phyloP scores from a whole-genome alignment of 23 tunicate species.

The Trididemnum clinides region DNA sequence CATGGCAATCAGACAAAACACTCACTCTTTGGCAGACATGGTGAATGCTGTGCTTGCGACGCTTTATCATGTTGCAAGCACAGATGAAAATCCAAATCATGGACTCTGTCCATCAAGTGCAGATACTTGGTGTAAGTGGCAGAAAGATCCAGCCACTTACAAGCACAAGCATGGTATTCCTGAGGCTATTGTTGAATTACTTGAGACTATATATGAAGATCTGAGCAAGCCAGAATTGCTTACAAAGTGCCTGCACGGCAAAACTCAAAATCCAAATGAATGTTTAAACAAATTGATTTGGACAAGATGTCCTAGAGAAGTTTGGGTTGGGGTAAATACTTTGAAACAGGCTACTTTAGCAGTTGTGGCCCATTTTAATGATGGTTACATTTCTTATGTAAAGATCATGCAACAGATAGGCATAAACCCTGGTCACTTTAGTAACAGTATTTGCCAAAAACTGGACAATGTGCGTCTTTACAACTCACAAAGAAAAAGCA shows the following conservation, averaged over 20 bases:
- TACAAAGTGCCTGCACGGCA: slow-evolving; percentile 10
- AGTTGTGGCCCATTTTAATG: slow-evolving; percentile 20
- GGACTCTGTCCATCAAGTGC: neutral
- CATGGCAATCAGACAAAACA: neutral
- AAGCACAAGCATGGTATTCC: slow-evolving; percentile 4
- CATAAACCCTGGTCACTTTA: neutral
- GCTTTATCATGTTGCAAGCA: slow-evolving; percentile 5
- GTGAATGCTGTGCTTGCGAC: neutral
- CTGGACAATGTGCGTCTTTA: neutral
- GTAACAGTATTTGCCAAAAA: neutral
- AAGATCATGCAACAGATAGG: neutral
- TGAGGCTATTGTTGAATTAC: neutral
- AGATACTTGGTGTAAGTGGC: slow-evolving; percentile 8
- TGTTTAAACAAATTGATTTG: slow-evolving; percentile 1
- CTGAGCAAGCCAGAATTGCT: neutral
- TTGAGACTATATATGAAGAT: slow-evolving; percentile 4
- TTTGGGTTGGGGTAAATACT: slow-evolving; percentile 1
- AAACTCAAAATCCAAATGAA: slow-evolving; percentile 16
- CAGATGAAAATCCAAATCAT: slow-evolving; percentile 15
- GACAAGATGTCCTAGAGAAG: slow-evolving; percentile 13
- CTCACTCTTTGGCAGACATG: neutral
- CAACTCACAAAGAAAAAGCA: slow-evolving; percentile 1
- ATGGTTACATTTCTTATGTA: slow-evolving; percentile 1
- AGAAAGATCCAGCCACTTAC: slow-evolving; percentile 2
- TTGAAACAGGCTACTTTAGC: neutral